Evolutionary conservation across 2,888 invertebrate genomes (phyloP), one percentile per base, ranked within the genome.

Genomic region (Chironomus tentans): DNA sequence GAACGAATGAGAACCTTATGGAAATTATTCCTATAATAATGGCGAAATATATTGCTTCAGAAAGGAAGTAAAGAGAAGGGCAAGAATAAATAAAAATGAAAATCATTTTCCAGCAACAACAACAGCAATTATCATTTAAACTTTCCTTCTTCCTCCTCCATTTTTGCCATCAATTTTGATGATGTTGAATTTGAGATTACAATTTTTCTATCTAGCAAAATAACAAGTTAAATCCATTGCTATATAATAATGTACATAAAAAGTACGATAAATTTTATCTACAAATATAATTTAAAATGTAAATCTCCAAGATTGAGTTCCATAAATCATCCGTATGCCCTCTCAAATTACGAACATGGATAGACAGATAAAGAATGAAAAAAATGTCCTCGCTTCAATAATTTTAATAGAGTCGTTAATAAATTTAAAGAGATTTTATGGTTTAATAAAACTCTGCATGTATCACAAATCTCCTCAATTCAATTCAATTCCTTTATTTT

Each of bases 381-480:
- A n/a, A 28, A 6, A 24, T 65, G 65, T 65, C 65, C 65, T 65
- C 65, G 65, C 65, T 65, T 65, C 65, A 24, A 65, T 65, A 65
- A 65, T 13, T 65, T 65, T 65, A 65, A 65, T 65, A 65, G 65
- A 65, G 65, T 24, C 65, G 65, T 65, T 74, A 61, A 74, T 74
- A 74, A 68, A 74, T 48, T 74, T 74, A 74, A 74, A 74, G 74
- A 65, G 74, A 74, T 74, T 74, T 74, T 68, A 74, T 68, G 65
- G 68, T 68, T 68, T 47, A 38, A 74, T 74, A 74, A 74, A 74
- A 61, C 50, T 38, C 62, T 62, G 28, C 62, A 61, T 56, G n/a
- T 56, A 56, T 56, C 18, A 56, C 56, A 56, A 56, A 56, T 56
- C 56, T 56, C 56, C 18, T 56, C 56, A 56, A 56, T 56, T 56